Percentiles rank a stretch among this genome's conserved stretches.
phyloP scores from a whole-genome alignment of 1,140 invertebrate species.

The Phenacoccus solenopsis region DNA sequence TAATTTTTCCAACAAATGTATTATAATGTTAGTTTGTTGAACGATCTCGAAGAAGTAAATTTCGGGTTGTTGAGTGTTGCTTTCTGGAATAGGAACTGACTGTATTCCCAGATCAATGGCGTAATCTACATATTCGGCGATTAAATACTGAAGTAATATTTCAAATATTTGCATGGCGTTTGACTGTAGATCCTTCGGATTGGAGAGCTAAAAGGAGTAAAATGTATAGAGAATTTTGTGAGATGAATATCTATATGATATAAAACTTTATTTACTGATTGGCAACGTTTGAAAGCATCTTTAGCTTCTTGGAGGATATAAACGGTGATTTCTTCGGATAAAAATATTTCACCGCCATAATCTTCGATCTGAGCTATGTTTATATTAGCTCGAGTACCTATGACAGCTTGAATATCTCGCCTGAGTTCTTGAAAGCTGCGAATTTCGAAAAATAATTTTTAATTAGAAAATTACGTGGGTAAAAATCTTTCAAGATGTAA shows the following conservation, averaged over 20 bases:
- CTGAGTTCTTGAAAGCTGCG: constrained; percentile 78
- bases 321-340: constrained; percentile 92
- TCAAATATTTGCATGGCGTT: constrained; percentile 81
- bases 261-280: constrained; percentile 45
- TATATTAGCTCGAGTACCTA: constrained; percentile 79
- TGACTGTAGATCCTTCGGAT: constrained; percentile 55
- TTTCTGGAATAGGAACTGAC: constrained; percentile 80
- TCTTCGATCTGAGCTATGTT: constrained; percentile 89
- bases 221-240: constrained; percentile 7
- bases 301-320: constrained; percentile 85
- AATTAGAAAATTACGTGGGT: neutral
- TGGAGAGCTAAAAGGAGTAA: constrained; percentile 53
- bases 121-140: constrained; percentile 91
- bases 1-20: constrained; percentile 90
- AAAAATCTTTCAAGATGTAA: neutral
- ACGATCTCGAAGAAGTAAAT: constrained; percentile 92
- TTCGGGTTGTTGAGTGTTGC: constrained; percentile 54
- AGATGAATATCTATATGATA: constrained; percentile 21
- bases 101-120: constrained; percentile 86
- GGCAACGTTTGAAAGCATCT: constrained; percentile 77
- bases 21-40: constrained; percentile 87
- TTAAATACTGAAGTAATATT: constrained; percentile 69
- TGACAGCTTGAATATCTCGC: constrained; percentile 83
- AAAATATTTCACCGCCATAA: constrained; percentile 92
- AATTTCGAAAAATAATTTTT: constrained; percentile 19